These are phyloP conservation scores for Holacanthella duospinosa DNA, from an alignment of 2,888 invertebrate species.

Conservation along the genomic window DNA sequence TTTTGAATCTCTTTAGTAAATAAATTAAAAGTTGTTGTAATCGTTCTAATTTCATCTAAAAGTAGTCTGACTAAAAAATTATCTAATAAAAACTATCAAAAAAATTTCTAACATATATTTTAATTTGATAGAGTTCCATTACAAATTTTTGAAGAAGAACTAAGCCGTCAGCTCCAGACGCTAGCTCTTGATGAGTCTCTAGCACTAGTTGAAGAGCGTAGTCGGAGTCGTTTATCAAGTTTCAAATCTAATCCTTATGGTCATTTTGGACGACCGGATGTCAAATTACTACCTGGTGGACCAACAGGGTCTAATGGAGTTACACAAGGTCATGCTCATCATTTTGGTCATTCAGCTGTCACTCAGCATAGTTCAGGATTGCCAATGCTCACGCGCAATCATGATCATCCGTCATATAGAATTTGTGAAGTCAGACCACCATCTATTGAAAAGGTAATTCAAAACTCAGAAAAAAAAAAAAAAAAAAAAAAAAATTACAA, in stretches of 20 bases:
- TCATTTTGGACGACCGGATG: constrained; percentile 39
- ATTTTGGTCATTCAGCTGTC: neutral
- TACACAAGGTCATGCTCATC: constrained; percentile 15
- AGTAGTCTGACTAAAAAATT: too few species aligned
- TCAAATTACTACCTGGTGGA: constrained; percentile 32
- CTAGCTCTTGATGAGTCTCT: constrained; percentile 38
- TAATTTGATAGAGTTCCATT: constrained; percentile 25
- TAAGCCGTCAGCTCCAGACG: constrained; percentile 37
- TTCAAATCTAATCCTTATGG: constrained; percentile 38
- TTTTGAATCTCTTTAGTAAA: too few species aligned
- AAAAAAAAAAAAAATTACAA: too few species aligned
- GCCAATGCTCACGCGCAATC: constrained; percentile 14
- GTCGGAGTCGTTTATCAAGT: constrained; percentile 25
- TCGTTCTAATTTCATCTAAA: too few species aligned
- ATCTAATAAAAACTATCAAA: neutral
- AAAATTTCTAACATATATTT: neutral
- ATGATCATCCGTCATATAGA: constrained; percentile 36
- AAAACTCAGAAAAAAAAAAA: too few species aligned
- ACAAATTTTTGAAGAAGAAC: constrained; percentile 35
- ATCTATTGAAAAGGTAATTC: constrained; percentile 39
- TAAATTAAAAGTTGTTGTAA: too few species aligned
- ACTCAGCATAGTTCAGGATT: constrained; percentile 11
- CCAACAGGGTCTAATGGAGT: constrained; percentile 8
- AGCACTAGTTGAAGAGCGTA: constrained; percentile 38
- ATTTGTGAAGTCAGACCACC: constrained; percentile 40